Evolutionary conservation across 1,140 invertebrate genomes (phyloP).

Genomic region (Sycophaga agraensis): DNA sequence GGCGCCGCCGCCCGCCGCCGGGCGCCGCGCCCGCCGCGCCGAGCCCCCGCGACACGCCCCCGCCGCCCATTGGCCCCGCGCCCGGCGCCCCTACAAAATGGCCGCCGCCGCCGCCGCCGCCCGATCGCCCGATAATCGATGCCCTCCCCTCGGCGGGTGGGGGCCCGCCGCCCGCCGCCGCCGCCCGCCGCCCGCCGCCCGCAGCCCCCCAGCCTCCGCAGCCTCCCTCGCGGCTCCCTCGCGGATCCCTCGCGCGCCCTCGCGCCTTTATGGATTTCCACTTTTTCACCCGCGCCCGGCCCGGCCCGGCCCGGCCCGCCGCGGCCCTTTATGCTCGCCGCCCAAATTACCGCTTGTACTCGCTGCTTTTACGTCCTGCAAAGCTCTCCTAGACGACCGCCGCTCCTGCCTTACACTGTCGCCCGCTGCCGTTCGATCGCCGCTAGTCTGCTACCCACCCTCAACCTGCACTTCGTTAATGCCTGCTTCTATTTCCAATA

Average conservation of each 20-base stretch:
- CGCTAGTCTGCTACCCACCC: too few species aligned
- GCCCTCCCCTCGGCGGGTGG: not conserved
- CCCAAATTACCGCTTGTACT: too few species aligned
- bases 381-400: too few species aligned
- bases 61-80: constrained; percentile 14
- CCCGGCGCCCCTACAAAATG: constrained; percentile 30
- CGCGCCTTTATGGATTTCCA: too few species aligned
- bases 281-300: not conserved
- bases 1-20: constrained; percentile 9
- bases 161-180: not conserved
- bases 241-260: not conserved
- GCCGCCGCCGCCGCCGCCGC: not conserved
- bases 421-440: too few species aligned
- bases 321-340: too few species aligned
- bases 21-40: constrained; percentile 12
- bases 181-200: constrained; percentile 5
- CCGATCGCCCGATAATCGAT: constrained; percentile 12
- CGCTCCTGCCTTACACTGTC: too few species aligned
- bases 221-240: not conserved
- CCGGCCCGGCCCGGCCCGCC: not conserved
- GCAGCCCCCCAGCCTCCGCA: not conserved
- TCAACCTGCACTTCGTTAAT: too few species aligned
- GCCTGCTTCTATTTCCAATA: too few species aligned
- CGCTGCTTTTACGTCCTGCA: too few species aligned
- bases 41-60: constrained; percentile 27